These are phyloP conservation scores for Xyrauchen texanus DNA, from an alignment of 2,113 vertebrate genomes.

Conservation along the genomic window DNA sequence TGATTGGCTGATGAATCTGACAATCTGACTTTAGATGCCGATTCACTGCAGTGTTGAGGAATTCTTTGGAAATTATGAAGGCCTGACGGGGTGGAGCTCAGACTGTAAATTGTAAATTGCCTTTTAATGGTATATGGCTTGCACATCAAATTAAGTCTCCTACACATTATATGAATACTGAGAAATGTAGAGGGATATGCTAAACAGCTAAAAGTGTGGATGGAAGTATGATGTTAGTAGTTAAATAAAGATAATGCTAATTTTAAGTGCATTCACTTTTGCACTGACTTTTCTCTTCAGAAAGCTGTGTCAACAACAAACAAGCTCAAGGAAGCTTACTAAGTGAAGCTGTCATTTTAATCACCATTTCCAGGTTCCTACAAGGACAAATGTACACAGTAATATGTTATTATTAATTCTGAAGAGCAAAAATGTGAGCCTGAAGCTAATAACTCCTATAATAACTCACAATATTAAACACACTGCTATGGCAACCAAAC, in stretches of 20 bases:
- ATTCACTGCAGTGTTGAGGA: no score
- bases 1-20: no score
- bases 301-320: background rate
- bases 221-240: no score
- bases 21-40: no score
- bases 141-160: slow-evolving; percentile 30
- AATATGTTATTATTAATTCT: slow-evolving; percentile 18
- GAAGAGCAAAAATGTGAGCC: slow-evolving; percentile 19
- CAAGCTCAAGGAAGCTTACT: background rate
- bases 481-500: slow-evolving; percentile 55
- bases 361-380: background rate
- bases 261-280: no score
- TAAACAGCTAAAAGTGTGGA: background rate
- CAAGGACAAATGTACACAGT: slow-evolving; percentile 1
- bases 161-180: slow-evolving; percentile 15
- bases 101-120: slow-evolving; percentile 25
- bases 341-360: background rate
- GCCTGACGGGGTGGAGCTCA: no score
- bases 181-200: background rate
- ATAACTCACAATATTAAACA: slow-evolving; percentile 41
- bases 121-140: slow-evolving; percentile 28
- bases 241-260: no score
- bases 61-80: no score
- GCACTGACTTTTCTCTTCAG: no score
- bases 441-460: slow-evolving; percentile 40